Base-by-base conservation (phyloP, 2,888 invertebrate genomes). In the Pheosia gnoma region DNA sequence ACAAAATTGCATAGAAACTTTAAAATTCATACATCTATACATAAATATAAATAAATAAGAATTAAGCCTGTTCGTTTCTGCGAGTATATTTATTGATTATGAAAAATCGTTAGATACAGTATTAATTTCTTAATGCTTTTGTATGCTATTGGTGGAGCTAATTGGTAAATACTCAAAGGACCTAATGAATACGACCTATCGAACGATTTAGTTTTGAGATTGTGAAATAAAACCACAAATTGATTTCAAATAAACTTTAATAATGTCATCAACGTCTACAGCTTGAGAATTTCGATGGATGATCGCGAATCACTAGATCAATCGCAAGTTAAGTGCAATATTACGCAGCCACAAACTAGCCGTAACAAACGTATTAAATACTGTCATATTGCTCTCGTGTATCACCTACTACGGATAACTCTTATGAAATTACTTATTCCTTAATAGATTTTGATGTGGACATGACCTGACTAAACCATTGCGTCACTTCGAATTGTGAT, bases 201-300 rank as follows among this genome's bases (percentile, higher is more conserved):
- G 1, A 3, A 41, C 4, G 8, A 1, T 43, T 43, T 8, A 43
- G 53, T 7, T 11, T 6, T 3, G 5, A 53, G 9, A 36, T 3
- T 25, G 10, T 11, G 10, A 8, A 83, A 84, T 77, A 76, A 87
- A 88, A 88, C 80, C 74, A 74, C 66, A 59, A n/a, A 38, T 60
- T 83, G 84, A 88, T 85, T 90, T 88, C 79, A 91, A 93, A 92
- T 88, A 88, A 92, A 89, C 86, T 92, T 91, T 93, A 92, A 89
- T 93, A 87, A 75, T 84, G 79, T 86, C 80, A 80, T 88, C 84
- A 90, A 91, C 88, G 74, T 83, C 87, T 91, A 92, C 88, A 85
- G 76, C 83, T 87, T 80, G 79, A 82, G 80, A 84, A 79, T 78
- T 77, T 76, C 70, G 76, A 78, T 81, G 78, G 75, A 81, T 80